Conservation (phyloP, 2,797 vertebrate genomes). For the Prunella strophiata region DNA sequence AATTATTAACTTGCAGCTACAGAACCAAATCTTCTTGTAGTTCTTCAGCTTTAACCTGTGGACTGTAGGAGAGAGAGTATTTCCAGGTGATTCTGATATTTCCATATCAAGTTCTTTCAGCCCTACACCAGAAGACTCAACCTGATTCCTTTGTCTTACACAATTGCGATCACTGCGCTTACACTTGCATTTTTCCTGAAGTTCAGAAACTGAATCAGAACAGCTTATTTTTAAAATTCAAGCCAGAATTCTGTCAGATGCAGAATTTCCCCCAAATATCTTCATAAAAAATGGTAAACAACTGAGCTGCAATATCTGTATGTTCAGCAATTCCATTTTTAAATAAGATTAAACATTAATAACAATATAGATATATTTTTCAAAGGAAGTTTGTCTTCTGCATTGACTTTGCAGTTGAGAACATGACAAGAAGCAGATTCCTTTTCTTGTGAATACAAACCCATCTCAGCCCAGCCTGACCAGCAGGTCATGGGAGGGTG, state of each 20-base stretch:
- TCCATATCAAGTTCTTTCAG: background rate
- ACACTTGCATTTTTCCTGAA: background rate
- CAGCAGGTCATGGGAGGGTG: background rate
- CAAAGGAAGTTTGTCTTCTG: background rate
- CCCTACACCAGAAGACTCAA: background rate
- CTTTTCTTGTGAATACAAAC: background rate
- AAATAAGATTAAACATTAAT: background rate
- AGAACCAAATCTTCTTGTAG: background rate
- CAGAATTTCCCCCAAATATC: background rate
- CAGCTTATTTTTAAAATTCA: background rate
- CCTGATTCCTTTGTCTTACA: background rate
- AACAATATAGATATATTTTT: background rate
- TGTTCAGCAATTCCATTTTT: background rate
- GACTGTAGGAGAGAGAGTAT: background rate
- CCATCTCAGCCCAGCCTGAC: background rate
- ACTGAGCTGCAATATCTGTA: background rate
- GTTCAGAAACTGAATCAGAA: background rate
- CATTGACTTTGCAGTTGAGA: background rate
- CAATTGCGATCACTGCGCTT: background rate
- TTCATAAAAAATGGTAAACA: background rate
- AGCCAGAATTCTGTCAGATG: background rate
- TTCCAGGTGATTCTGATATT: background rate
- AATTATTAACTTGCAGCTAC: background rate
- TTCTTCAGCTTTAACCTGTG: background rate
- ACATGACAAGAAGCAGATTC: background rate